Conservation (phyloP, 2,113 vertebrate species). For the Natator depressus region DNA sequence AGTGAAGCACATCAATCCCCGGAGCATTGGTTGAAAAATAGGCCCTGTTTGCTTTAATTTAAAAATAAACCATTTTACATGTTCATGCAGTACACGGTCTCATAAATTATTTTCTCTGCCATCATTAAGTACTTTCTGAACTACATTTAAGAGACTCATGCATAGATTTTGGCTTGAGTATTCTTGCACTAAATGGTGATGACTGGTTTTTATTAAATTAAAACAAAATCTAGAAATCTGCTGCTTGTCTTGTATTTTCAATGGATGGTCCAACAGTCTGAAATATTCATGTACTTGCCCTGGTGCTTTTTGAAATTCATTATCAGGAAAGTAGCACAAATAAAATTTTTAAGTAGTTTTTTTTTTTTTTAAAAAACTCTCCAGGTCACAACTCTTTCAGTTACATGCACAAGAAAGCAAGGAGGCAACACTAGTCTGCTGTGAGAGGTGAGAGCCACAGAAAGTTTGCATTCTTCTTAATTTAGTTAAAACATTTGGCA, state of each 20-base stretch:
- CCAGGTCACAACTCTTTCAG: slow-evolving; percentile 23
- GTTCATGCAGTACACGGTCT: slow-evolving; percentile 21
- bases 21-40: slow-evolving; percentile 19
- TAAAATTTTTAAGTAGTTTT: slow-evolving; percentile 28
- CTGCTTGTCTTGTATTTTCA: slow-evolving; percentile 39
- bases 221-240: slow-evolving; percentile 34
- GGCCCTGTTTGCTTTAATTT: slow-evolving; percentile 10
- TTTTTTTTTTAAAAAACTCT: slow-evolving; percentile 62
- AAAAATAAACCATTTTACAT: slow-evolving; percentile 49
- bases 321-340: neutral
- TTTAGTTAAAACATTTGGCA: slow-evolving; percentile 47
- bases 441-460: neutral
- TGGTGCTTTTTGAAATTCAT: neutral
- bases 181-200: slow-evolving; percentile 20
- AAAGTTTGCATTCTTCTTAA: slow-evolving; percentile 48
- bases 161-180: neutral
- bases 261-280: neutral
- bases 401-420: neutral
- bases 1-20: slow-evolving; percentile 25
- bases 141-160: slow-evolving; percentile 20
- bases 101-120: slow-evolving; percentile 10
- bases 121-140: neutral
- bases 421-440: slow-evolving; percentile 30
- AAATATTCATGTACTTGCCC: neutral
- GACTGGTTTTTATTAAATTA: slow-evolving; percentile 55